Conservation (phyloP, 1,140 invertebrate genomes). For the Pseudomyrmex gracilis region DNA sequence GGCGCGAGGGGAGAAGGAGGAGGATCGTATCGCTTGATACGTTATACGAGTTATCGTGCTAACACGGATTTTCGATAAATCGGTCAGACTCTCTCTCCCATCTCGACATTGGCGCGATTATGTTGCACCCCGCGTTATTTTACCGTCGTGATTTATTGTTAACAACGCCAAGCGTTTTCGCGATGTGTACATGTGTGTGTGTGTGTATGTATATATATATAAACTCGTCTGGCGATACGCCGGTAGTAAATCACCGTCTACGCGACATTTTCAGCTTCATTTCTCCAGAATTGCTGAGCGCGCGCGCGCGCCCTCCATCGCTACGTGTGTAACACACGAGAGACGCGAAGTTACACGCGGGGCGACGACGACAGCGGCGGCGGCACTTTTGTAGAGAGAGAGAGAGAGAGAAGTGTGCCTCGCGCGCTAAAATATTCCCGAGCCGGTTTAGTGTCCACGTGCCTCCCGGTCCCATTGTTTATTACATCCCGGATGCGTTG, state of each 20-base stretch:
- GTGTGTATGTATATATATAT: conserved; percentile 30
- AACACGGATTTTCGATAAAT: conserved; percentile 29
- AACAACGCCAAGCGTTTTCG: neutral
- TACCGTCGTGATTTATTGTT: conserved; percentile 38
- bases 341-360: conserved; percentile 57
- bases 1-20: too few species aligned
- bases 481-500: conserved; percentile 75
- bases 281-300: conserved; percentile 50
- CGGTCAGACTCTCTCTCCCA: neutral
- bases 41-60: neutral
- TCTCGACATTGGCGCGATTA: conserved; percentile 7
- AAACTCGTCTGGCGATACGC: neutral
- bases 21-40: neutral
- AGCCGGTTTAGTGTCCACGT: conserved; percentile 6
- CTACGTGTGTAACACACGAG: conserved; percentile 14
- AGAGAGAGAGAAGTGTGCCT: conserved; percentile 14
- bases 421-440: conserved; percentile 53
- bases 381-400: too few species aligned
- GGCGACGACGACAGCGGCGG: neutral
- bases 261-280: conserved; percentile 60
- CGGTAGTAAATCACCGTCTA: conserved; percentile 33
- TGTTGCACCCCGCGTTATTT: conserved; percentile 28
- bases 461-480: conserved; percentile 71
- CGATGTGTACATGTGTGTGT: neutral
- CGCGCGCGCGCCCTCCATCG: neutral